Evolutionary conservation across 2,113 vertebrate genomes (phyloP), one percentile per base, ranked within the genome.

Genomic region (Syngnathus floridae): DNA sequence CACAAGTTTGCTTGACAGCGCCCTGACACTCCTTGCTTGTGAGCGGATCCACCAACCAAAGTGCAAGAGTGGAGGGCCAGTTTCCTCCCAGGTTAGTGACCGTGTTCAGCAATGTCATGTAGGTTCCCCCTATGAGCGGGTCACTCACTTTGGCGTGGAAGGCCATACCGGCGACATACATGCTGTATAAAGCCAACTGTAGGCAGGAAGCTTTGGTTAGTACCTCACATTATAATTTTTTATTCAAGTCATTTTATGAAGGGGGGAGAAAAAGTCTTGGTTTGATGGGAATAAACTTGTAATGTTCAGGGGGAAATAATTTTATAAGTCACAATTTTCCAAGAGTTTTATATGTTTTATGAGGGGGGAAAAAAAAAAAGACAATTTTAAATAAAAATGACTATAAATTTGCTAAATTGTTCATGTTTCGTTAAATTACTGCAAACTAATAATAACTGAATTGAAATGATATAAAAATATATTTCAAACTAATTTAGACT

Each of bases 81-180:
- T 99, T 98, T 1, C 94, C 94, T 12, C 96, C 96, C 19, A 99
- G 90, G 67, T 99, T 99, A 0, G 95, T 97, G 13, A 99, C 93
- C 0, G 97, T 99, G 66, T 99, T 99, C 36, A 99, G 89, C 51
- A 99, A 91, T 0, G 97, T 99, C 97, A 99, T 99, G 81, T 99
- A 99, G 21, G 97, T 99, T 45, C 97, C 97, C 0, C 97, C 97
- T 17, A 99, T 99, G 52, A 98, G 82, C 0, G 97, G 96, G 71
- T 99, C 97, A 6, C 97, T 99, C 69, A 99, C 95, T 79, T 94
- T 98, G 77, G 97, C 96, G 0, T 99, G 94, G 87, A 99, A 99
- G 66, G 96, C 95, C 96, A 99, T 99, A 72, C 94, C 88, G 37
- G 97, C 94, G 62, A 99, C 97, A 43, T 95, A 98, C 95, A 99